Percentiles rank a stretch among this genome's conserved stretches.
Conservation (phyloP, 1,140 invertebrate genomes). For the Drosophila aff. region DNA sequence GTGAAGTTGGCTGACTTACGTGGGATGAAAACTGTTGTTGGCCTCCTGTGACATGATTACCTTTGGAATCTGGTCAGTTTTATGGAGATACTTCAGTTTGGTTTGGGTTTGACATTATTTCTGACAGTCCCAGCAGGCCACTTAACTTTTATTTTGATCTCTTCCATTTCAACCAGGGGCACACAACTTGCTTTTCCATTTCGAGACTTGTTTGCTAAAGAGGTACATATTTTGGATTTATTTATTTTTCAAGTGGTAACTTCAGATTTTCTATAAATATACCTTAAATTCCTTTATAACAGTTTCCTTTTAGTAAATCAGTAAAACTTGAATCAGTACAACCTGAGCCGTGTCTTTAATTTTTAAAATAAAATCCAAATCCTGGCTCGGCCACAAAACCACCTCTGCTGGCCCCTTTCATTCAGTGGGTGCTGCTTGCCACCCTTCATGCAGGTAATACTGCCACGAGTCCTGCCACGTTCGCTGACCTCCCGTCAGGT, state of each 20-base stretch:
- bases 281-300: too few species aligned
- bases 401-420: conserved; percentile 35
- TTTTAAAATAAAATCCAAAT: neutral
- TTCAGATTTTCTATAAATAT: neutral
- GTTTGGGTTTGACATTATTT: neutral
- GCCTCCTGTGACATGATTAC: conserved; percentile 58
- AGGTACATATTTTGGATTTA: neutral
- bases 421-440: conserved; percentile 35
- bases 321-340: neutral
- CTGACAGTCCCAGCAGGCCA: neutral
- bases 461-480: conserved; percentile 22
- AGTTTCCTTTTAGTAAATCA: neutral
- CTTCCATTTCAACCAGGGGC: too few species aligned
- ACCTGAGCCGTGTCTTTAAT: neutral
- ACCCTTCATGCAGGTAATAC: conserved; percentile 26
- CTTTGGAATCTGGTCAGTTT: neutral
- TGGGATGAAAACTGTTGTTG: conserved; percentile 21
- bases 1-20: conserved; percentile 18
- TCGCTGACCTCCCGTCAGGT: conserved; percentile 34
- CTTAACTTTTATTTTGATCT: too few species aligned
- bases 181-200: neutral
- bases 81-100: neutral
- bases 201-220: neutral
- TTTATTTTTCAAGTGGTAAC: neutral
- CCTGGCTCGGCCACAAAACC: conserved; percentile 17